Base-by-base conservation (phyloP, 2,888 invertebrate genomes). In the Sthenelais limicola region DNA sequence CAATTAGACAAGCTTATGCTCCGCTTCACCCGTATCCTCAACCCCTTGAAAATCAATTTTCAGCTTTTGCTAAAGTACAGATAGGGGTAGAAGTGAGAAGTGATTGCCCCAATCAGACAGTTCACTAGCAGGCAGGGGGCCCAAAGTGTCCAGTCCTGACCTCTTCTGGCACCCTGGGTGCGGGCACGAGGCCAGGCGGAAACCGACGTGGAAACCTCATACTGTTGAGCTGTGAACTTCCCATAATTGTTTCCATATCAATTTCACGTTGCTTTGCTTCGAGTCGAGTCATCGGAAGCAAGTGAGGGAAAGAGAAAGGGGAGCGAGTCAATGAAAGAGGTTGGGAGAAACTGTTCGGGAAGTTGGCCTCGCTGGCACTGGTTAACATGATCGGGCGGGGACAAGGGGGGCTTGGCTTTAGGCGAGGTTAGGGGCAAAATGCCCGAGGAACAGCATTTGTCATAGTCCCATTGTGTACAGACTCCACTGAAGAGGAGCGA, bases 1-100 rank as follows among this genome's bases (percentile, higher is more conserved):
- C 62, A 62, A 62, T 62, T 62, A 38, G 62, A 38, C 26, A 5
- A 38, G 38, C 21, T 35, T 43, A 62, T 26, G 62, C 62, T 24
- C 62, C 62, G 43, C 62, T 38, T 35, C 3, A 38, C 62, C 9
- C 62, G 15, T 28, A 33, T 62, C 24, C 62, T 62, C 4, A 35
- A 38, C 1, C 18, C n/a, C 62, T 21, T 62, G 35, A 62, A 4
- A 62, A 62, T 62, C 62, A 62, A 62, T 62, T 62, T 5, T 38
- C 38, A 43, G 38, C 38, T 62, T 38, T 43, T 38, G 26, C 24
- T 21, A 32, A n/a, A n/a, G 15, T 9, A n/a, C 30, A 26, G 54
- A 38, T 62, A 62, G 62, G 62, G 62, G 28, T 21, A 18, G 43
- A 62, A 62, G 62, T 62, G 38, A 35, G 43, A 38, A 62, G 43